A percentile compares a stretch with the other conserved stretches of the same genome.
These are phyloP conservation scores for Cheumatopsyche charites DNA, from an alignment of 1,140 invertebrate genomes.

Conservation along the genomic window DNA sequence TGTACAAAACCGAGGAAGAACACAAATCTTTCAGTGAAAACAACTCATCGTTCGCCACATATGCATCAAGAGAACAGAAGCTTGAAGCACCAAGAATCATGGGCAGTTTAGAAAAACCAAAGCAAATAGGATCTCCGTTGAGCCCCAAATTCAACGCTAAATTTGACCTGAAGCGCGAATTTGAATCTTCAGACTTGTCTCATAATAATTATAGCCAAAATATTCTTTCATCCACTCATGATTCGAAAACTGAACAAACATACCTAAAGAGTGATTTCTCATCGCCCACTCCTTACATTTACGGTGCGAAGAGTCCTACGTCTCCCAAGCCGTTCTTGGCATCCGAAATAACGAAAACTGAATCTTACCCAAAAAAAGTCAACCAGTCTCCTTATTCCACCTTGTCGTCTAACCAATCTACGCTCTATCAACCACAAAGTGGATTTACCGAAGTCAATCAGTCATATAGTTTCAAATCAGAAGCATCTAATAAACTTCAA, in stretches of 20 bases:
- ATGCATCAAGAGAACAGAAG: slow-evolving; percentile 50
- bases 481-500: slow-evolving; percentile 32
- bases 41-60: slow-evolving; percentile 41
- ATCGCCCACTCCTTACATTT: slow-evolving; percentile 40
- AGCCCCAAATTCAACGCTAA: slow-evolving; percentile 61
- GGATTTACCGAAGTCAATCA: slow-evolving; percentile 42
- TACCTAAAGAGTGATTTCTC: slow-evolving; percentile 34
- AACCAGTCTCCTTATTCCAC: slow-evolving; percentile 57
- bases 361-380: slow-evolving; percentile 52
- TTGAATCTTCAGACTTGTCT: slow-evolving; percentile 51
- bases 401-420: slow-evolving; percentile 54
- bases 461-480: slow-evolving; percentile 35
- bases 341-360: slow-evolving; percentile 49
- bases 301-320: slow-evolving; percentile 42
- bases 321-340: slow-evolving; percentile 41
- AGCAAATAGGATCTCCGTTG: slow-evolving; percentile 52
- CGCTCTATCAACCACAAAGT: slow-evolving; percentile 39
- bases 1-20: slow-evolving; percentile 40
- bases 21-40: slow-evolving; percentile 40
- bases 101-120: slow-evolving; percentile 53
- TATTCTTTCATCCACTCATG: slow-evolving; percentile 35
- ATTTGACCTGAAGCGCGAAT: slow-evolving; percentile 54
- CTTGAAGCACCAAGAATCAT: slow-evolving; percentile 46
- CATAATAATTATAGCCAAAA: slow-evolving; percentile 47
- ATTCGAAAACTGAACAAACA: slow-evolving; percentile 38